phyloP scores from a whole-genome alignment of 2,113 vertebrate genomes.

The Cynocephalus volans region DNA sequence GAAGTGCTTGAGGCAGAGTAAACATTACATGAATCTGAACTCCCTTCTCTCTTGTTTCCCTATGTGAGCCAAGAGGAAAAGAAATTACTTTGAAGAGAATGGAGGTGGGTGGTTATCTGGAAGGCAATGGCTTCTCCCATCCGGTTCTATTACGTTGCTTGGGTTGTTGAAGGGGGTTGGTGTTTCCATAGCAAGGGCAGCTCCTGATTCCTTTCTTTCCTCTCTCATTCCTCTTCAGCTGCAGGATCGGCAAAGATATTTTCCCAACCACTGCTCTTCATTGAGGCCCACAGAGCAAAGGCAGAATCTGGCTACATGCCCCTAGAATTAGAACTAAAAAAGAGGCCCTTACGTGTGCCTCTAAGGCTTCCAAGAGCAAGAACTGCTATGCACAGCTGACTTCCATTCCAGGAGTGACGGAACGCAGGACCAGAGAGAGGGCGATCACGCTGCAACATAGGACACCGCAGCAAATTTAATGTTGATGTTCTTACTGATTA shows the following conservation, averaged over 20 bases:
- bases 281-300: background rate
- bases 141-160: accelerated
- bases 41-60: background rate
- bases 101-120: background rate
- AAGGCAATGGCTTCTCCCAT: background rate
- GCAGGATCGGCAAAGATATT: background rate
- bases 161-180: background rate
- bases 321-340: background rate
- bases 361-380: background rate
- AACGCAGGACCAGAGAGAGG: background rate
- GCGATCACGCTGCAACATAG: background rate
- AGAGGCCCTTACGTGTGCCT: background rate
- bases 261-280: background rate
- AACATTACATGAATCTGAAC: background rate
- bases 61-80: background rate
- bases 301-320: background rate
- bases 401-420: background rate
- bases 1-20: background rate
- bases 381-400: accelerated
- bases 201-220: background rate
- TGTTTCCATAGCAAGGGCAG: background rate
- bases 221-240: background rate
- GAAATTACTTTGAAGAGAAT: background rate
- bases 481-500: constrained; percentile 78
- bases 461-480: constrained; percentile 49